phyloP scores from a whole-genome alignment of 1,140 invertebrate species.

The Sitobion miscanthi region DNA sequence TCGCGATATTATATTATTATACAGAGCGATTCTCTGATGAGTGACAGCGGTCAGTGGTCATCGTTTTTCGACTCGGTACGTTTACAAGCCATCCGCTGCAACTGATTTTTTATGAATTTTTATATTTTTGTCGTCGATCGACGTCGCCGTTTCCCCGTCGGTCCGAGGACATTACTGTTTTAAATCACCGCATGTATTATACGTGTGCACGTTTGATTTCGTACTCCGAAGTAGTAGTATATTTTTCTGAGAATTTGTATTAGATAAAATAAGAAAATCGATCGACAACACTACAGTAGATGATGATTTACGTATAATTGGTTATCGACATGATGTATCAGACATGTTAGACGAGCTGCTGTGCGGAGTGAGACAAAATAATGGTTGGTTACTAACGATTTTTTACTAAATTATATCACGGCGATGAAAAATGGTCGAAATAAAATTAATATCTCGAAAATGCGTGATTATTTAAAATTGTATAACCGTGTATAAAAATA shows the following conservation, averaged over 20 bases:
- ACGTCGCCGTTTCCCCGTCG: neutral
- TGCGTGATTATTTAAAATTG: neutral
- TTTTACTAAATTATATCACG: too few species aligned
- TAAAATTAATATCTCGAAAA: neutral
- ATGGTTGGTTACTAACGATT: neutral
- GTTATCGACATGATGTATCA: neutral
- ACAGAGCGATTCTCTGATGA: neutral
- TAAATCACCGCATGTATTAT: neutral
- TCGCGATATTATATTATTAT: neutral
- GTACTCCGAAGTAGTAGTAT: neutral
- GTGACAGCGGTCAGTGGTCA: too few species aligned
- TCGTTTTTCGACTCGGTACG: neutral
- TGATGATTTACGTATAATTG: neutral
- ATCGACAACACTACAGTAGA: neutral
- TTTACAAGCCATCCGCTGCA: neutral
- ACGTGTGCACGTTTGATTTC: neutral
- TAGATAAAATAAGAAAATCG: neutral
- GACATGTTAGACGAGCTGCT: neutral
- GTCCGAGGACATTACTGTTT: neutral
- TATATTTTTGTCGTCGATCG: neutral
- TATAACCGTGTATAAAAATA: neutral
- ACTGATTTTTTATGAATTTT: neutral
- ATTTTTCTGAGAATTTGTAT: neutral
- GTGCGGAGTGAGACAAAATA: too few species aligned
- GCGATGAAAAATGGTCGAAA: neutral